Evolutionary conservation across 2,113 vertebrate species (phyloP), one percentile per base, ranked within the genome.

Genomic region (Thunnus thynnus): DNA sequence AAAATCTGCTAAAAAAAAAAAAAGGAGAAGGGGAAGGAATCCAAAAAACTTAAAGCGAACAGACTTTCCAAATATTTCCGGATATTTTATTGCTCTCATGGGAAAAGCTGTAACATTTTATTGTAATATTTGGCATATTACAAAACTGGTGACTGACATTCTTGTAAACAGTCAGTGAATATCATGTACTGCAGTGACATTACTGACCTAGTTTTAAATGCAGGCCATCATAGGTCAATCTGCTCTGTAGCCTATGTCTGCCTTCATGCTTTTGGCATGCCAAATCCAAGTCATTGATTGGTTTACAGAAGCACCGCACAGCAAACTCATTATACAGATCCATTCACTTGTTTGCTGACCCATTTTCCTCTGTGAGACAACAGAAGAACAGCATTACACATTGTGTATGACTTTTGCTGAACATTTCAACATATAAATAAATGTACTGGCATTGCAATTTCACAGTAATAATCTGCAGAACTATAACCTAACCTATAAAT

Each of bases 241-340:
- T 73, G 63, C 14, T 66, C 62, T 65, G 66, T 61, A 27, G 36
- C 36, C 48, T 20, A 13, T 82, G 77, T 86, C 61, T 63, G 67
- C 79, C 47, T 14, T 48, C 75, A 80, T 85, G 85, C 6, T 41
- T 72, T 80, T 75, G 82, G 50, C 54, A 18, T 77, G 66, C 55
- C 64, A 27, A 80, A 79, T 80, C 74, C 48, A 82, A 76, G 30
- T 76, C 78, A 93, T 93, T 88, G 93, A 95, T 87, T 83, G 73
- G 72, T 83, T 68, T 65, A 80, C 54, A 84, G 74, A 80, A 82
- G 85, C 78, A 47, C 52, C 1, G 20, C 72, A 85, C 76, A 61
- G 56, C 76, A 67, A 82, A 81, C 72, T 75, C 85, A 86, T 90
- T 85, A 88, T n/a, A 72, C 55, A 48, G 66, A 90, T 86, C 88